Evolutionary conservation across 1,140 invertebrate genomes (phyloP).

Genomic region (Thaumatotibia leucotreta): DNA sequence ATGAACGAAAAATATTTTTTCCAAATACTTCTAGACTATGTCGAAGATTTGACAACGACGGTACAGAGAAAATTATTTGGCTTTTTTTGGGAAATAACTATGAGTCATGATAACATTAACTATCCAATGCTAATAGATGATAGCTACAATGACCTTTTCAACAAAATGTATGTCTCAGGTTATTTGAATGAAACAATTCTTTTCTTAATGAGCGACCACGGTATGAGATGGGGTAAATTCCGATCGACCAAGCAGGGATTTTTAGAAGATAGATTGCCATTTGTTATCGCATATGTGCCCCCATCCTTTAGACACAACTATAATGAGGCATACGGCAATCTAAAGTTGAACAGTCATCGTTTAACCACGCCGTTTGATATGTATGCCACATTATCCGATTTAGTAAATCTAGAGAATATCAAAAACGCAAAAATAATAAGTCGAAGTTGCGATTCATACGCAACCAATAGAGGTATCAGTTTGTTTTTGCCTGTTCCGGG

Average conservation of each 20-base stretch:
- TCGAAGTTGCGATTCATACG: slow-evolving; percentile 30
- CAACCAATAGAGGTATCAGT: slow-evolving; percentile 80
- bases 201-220: slow-evolving; percentile 93
- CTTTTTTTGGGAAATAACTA: slow-evolving; percentile 86
- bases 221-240: slow-evolving; percentile 87
- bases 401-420: slow-evolving; percentile 43
- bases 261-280: slow-evolving; percentile 92
- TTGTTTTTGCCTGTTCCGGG: slow-evolving; percentile 83
- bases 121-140: slow-evolving; percentile 81
- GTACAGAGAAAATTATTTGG: slow-evolving; percentile 80
- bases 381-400: slow-evolving; percentile 79
- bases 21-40: slow-evolving; percentile 78
- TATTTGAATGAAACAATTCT: slow-evolving; percentile 82
- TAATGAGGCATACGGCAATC: slow-evolving; percentile 79
- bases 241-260: slow-evolving; percentile 86
- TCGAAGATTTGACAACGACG: slow-evolving; percentile 76
- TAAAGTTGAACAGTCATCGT: slow-evolving; percentile 84
- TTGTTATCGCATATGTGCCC: slow-evolving; percentile 87
- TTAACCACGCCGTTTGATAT: slow-evolving; percentile 89
- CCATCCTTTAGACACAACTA: slow-evolving; percentile 81
- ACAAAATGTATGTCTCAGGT: slow-evolving; percentile 74
- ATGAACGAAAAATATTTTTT: slow-evolving; percentile 77
- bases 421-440: slow-evolving; percentile 35
- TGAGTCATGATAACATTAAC: slow-evolving; percentile 86
- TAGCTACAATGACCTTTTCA: slow-evolving; percentile 76